Evolutionary conservation across 2,888 invertebrate genomes (phyloP), one percentile per base, ranked within the genome.

Genomic region (Oscheius sp.): DNA sequence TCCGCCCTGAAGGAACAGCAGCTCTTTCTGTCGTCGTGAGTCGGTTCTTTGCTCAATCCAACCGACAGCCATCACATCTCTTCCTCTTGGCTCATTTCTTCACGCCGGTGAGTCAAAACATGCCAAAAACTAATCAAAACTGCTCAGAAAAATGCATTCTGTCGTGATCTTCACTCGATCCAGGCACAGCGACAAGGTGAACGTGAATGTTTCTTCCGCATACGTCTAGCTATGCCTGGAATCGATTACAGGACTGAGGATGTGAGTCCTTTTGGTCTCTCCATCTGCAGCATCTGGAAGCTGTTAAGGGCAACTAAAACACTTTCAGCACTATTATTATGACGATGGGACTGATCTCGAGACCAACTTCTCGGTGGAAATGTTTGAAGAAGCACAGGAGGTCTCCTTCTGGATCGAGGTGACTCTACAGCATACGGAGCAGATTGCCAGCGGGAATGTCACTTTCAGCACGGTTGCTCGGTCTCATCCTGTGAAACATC

Each of bases 321-420:
- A n/a, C 58, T 60, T 70, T 9, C 50, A 70, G 70, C 68, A 62
- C 35, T 75, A 75, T 21, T 75, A 70, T 70, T 75, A 75, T 35
- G 70, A 70, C 37, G 74, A 74, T 58, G 74, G 74, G 42, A 62
- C 68, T 0, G 68, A 68, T 9, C 11, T 74, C 5, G 74, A 74
- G 59, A 50, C 74, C 7, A 62, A 59, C 35, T 59, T 74, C 21
- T 57, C 74, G 33, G 59, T 29, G 5, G 74, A 74, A 33, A 58
- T 74, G 50, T 74, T 68, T 37, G 58, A 65, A 57, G 74, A 42
- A 32, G 66, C 74, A 4, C n/a, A 37, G 9, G 33, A 35, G 13
- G 74, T 59, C 1, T 9, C 47, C 33, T 65, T 74, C 48, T 74
- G 68, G 68, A 50, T 42, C 1, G 74, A 74, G 51, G 59, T 74